These are phyloP conservation scores for Eira barbara DNA, from an alignment of 2,113 vertebrate species.

Conservation along the genomic window DNA sequence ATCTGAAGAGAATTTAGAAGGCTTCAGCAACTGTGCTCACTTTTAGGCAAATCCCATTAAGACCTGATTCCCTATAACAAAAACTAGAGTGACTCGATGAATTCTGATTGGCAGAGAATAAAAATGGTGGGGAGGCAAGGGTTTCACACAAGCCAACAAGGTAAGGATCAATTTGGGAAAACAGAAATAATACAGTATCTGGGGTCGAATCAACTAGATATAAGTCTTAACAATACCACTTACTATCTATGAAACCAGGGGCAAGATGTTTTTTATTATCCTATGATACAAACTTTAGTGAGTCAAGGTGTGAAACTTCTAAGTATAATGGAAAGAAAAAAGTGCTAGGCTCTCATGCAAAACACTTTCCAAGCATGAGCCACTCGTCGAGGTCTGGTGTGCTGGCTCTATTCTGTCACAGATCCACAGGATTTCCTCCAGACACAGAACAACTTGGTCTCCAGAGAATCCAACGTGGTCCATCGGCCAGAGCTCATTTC, in stretches of 20 bases:
- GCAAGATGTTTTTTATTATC: neutral
- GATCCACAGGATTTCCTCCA: neutral
- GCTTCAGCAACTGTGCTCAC: neutral
- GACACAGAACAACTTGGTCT: neutral
- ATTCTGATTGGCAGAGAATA: slow-evolving; percentile 13
- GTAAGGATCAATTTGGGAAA: neutral
- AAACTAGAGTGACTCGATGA: neutral
- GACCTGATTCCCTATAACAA: neutral
- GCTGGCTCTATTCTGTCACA: neutral
- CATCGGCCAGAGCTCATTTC: neutral
- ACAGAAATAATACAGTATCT: neutral
- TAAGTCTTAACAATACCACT: neutral
- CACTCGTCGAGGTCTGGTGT: neutral
- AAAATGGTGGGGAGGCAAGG: neutral
- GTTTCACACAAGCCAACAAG: neutral
- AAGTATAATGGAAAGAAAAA: neutral
- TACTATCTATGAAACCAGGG: neutral
- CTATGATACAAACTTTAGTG: neutral
- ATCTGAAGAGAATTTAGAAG: neutral
- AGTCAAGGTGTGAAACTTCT: neutral
- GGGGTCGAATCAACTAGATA: neutral
- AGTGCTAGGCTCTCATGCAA: neutral
- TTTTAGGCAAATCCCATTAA: neutral
- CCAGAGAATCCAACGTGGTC: neutral
- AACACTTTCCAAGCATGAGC: neutral